Percentiles rank a stretch among this genome's conserved stretches.
Evolutionary conservation across 2,797 vertebrate genomes (phyloP).

Genomic region (Rhabdomys pumilio): DNA sequence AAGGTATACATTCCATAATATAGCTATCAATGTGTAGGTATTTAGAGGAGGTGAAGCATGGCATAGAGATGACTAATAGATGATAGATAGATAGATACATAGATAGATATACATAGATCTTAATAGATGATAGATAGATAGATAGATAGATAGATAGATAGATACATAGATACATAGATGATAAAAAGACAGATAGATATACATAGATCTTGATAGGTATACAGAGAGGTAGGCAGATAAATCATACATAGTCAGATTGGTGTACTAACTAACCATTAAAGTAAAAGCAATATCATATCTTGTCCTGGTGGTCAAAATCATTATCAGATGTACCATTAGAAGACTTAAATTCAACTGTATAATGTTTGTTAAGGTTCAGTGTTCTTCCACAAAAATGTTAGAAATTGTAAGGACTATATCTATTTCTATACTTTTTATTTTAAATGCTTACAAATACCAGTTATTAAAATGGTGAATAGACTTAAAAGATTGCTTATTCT

Average conservation of each 20-base stretch:
- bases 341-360: conserved; percentile 13
- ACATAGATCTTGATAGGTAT: too few relatives aligned
- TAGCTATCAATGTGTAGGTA: not conserved
- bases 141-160: not conserved
- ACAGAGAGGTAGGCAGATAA: not conserved
- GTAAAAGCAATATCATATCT: not conserved
- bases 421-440: not conserved
- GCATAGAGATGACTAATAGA: not conserved
- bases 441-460: conserved; percentile 58
- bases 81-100: not conserved
- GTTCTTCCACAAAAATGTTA: not conserved
- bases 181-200: not conserved
- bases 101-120: too few relatives aligned
- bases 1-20: not conserved
- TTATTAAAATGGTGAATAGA: not conserved
- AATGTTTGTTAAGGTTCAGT: not conserved
- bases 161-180: not conserved
- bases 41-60: not conserved
- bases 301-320: not conserved
- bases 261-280: not conserved
- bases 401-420: not conserved
- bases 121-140: not conserved
- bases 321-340: not conserved
- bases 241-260: not conserved
- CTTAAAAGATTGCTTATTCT: conserved; percentile 29